These are phyloP conservation scores for Atta cephalotes DNA, from an alignment of 1,140 invertebrate genomes.

Conservation along the genomic window DNA sequence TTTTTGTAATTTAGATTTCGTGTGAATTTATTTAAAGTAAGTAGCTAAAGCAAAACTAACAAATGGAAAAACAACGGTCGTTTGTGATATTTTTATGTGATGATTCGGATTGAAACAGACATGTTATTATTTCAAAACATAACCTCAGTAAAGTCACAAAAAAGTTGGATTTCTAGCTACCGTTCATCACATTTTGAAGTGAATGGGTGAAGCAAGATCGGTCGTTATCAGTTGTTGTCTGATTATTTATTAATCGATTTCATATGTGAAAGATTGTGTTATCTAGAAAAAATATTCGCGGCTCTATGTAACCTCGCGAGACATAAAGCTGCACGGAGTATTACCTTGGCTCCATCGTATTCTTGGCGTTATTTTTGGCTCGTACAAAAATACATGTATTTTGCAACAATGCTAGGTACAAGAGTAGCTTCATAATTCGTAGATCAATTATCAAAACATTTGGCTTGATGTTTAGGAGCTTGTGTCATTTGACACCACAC, in stretches of 20 bases:
- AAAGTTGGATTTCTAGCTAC: background rate
- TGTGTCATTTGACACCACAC: slow-evolving; percentile 75
- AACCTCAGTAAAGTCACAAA: slow-evolving; percentile 50
- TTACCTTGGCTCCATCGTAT: slow-evolving; percentile 71
- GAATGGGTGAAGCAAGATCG: background rate
- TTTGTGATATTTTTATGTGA: slow-evolving; percentile 66
- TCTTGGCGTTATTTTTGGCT: slow-evolving; percentile 63
- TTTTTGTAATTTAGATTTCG: background rate
- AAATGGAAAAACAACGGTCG: background rate
- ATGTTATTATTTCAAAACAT: slow-evolving; percentile 60
- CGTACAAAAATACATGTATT: slow-evolving; percentile 79
- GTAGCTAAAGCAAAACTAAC: background rate
- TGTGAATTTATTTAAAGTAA: background rate
- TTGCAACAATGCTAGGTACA: slow-evolving; percentile 79
- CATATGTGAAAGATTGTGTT: background rate
- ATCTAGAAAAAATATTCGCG: slow-evolving; percentile 43
- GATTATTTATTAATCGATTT: background rate
- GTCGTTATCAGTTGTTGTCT: background rate
- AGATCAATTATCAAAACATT: slow-evolving; percentile 78
- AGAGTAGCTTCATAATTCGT: slow-evolving; percentile 81
- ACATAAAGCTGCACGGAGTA: background rate
- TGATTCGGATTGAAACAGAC: slow-evolving; percentile 31
- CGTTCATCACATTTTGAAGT: background rate
- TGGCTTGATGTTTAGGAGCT: slow-evolving; percentile 65
- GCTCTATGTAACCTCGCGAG: slow-evolving; percentile 42